Evolutionary conservation across 2,888 invertebrate species (phyloP).

Genomic region (Philhelius pedissequus): DNA sequence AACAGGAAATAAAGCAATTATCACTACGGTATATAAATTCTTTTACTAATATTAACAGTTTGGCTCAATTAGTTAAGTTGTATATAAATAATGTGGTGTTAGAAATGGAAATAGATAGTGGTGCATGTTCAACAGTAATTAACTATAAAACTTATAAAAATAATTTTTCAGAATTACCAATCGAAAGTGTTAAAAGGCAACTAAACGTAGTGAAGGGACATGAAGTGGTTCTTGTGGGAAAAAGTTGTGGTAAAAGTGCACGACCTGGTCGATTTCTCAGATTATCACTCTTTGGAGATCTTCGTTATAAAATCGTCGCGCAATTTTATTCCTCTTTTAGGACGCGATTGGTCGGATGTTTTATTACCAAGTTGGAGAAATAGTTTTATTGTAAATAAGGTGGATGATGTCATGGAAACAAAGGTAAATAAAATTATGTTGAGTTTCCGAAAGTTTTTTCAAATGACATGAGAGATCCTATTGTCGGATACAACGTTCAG

Average conservation of each 20-base stretch:
- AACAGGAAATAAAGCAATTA: background rate
- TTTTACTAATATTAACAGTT: background rate
- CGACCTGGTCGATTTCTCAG: background rate
- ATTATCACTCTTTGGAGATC: background rate
- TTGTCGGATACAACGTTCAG: background rate
- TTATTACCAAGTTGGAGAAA: constrained; percentile 31
- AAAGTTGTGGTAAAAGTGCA: background rate
- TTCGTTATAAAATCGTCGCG: background rate
- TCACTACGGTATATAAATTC: constrained; percentile 19
- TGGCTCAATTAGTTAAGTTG: constrained; percentile 1
- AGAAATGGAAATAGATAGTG: constrained; percentile 19
- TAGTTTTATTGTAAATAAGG: constrained; percentile 16
- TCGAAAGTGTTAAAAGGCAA: background rate
- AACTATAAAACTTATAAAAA: constrained; percentile 11
- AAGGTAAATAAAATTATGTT: background rate
- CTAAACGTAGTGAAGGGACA: background rate
- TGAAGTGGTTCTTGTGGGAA: background rate
- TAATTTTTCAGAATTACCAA: background rate
- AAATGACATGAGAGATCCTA: background rate
- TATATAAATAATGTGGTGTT: constrained; percentile 14
- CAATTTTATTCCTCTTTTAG: constrained; percentile 31
- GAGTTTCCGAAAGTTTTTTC: constrained; percentile 27
- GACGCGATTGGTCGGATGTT: constrained; percentile 35
- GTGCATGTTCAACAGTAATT: constrained; percentile 29
- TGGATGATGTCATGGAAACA: constrained; percentile 12